Conservation (phyloP, 37 sponge, comb jelly and placozoan genomes). For the Ianthella basta region DNA sequence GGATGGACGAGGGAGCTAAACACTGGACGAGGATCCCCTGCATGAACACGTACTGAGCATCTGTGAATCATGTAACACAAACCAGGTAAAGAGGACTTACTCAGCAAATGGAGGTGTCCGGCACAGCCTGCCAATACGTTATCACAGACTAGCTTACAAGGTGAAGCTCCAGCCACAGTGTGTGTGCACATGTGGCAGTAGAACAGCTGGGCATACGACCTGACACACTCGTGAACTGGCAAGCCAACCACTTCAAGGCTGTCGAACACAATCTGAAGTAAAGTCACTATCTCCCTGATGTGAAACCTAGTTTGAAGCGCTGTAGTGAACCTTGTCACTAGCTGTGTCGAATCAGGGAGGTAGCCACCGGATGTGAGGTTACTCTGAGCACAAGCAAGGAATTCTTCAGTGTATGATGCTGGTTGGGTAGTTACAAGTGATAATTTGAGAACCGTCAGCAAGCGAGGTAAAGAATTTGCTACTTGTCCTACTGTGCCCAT, state of each 20-base stretch:
- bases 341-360: not conserved
- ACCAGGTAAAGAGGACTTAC: not conserved
- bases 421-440: no score
- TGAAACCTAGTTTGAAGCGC: not conserved
- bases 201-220: slow-evolving; percentile 8
- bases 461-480: no score
- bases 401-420: no score
- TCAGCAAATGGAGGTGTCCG: not conserved
- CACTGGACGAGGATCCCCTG: no score
- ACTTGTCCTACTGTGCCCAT: no score
- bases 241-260: not conserved
- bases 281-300: not conserved
- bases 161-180: not conserved
- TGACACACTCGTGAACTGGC: slow-evolving; percentile 17
- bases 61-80: no score
- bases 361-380: no score
- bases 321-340: not conserved
- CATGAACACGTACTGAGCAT: no score
- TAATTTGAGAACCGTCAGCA: no score
- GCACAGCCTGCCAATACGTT: slow-evolving; percentile 16
- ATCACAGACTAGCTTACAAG: not conserved
- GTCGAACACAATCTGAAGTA: not conserved
- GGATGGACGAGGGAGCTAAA: no score
- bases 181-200: slow-evolving; percentile 4
- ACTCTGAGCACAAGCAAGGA: no score